Conservation (phyloP, 2,797 vertebrate species). For the Lepus oiostolus region DNA sequence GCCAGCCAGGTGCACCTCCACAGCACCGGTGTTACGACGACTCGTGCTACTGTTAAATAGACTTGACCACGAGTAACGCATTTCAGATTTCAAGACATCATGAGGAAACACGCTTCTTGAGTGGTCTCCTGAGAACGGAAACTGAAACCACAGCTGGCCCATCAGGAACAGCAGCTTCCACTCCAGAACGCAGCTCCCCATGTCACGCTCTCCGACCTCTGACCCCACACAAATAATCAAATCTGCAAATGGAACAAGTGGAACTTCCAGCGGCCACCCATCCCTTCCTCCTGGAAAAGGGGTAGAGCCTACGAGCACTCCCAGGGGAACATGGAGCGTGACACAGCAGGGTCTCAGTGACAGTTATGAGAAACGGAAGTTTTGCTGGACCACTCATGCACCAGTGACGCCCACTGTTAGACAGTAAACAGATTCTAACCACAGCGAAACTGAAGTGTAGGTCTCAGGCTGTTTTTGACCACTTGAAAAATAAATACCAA, state of each 20-base stretch:
- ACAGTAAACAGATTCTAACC: not conserved
- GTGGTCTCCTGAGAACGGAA: constrained; percentile 58
- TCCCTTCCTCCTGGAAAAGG: constrained; percentile 26
- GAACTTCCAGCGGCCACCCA: not conserved
- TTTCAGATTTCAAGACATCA: constrained; percentile 69
- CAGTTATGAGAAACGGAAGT: not conserved
- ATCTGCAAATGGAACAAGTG: not conserved
- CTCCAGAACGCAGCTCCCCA: not conserved
- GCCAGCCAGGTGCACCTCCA: constrained; percentile 3
- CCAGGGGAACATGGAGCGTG: not conserved
- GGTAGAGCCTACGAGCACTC: not conserved
- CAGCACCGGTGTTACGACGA: constrained; percentile 68
- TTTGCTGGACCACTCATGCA: not conserved
- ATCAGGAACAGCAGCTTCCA: not conserved
- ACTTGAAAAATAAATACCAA: constrained; percentile 36
- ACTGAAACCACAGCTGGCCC: not conserved
- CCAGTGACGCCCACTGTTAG: constrained; percentile 52
- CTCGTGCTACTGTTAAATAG: constrained; percentile 73
- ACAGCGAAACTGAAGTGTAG: not conserved
- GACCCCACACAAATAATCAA: not conserved
- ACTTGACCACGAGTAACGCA: constrained; percentile 63
- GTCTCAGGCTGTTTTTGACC: not conserved
- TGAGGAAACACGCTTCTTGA: constrained; percentile 43
- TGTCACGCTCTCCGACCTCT: not conserved
- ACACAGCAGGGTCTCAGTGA: not conserved